Base-by-base conservation (phyloP, 1,140 invertebrate genomes). In the Rhyzopertha dominica region DNA sequence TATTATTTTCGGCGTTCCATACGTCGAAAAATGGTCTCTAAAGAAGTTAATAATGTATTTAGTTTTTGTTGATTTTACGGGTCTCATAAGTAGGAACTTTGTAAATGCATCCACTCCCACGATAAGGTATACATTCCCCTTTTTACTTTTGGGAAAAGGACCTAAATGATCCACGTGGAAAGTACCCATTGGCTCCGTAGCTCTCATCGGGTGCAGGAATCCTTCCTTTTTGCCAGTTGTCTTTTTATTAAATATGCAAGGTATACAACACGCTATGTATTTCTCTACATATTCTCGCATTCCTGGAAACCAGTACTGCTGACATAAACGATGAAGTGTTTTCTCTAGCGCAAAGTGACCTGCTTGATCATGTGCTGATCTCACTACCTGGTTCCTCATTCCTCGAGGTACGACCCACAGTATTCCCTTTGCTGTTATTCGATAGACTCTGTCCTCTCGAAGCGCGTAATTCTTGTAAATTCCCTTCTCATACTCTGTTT, bases 351-450 rank as follows among this genome's bases (percentile, higher is more conserved):
- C n/a, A n/a, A n/a, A n/a, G n/a, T n/a, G n/a, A n/a, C n/a, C n/a
- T n/a, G n/a, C n/a, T n/a, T n/a, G n/a, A n/a, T n/a, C n/a, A n/a
- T n/a, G n/a, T 32, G 54, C 56, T 29, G 41, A 37, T 32, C 56
- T 43, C 16, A 64, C 37, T n/a, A 66, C 44, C 13, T 63, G 52
- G 26, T 50, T 56, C 8, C 61, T 37, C 5, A 57, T 46, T 5
- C 54, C 56, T 47, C 41, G 41, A 0, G 65, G 66, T 10, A 67
- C 61, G 0, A 62, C 26, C 59, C 59, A 68, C 25, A 45, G 49
- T 12, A 58, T 43, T 17, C 56, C 57, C n/a, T 52, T 43, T 9
- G 25, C 42, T 4, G 59, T 40, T 16, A 54, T 48, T 2, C 58
- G 19, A 44, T 58, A 63, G 12, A 66, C 47, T 3, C 49, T 30